Percentiles rank a stretch among this genome's conserved stretches.
phyloP scores from a whole-genome alignment of 1,140 invertebrate genomes.

The Telenomus remus region DNA sequence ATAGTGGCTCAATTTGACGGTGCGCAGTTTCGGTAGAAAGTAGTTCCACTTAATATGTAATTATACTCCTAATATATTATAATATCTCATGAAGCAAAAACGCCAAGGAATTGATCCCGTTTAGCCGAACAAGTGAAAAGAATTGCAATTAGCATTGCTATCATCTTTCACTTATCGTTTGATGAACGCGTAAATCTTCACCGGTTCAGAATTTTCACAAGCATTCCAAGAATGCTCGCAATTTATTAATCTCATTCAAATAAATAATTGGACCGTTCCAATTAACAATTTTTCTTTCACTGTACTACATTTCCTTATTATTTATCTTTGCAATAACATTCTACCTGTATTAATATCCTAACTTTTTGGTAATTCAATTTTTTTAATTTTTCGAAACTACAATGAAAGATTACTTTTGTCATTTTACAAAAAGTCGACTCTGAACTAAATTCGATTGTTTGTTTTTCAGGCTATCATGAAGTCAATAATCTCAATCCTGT shows the following conservation, averaged over 20 bases:
- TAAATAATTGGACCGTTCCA: too few relatives aligned
- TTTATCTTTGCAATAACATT: too few relatives aligned
- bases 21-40: slow-evolving; percentile 35
- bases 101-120: slow-evolving; percentile 1
- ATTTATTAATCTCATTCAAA: too few relatives aligned
- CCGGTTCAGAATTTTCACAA: too few relatives aligned
- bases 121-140: not conserved
- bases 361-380: too few relatives aligned
- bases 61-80: slow-evolving; percentile 25
- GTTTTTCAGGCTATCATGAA: slow-evolving; percentile 64
- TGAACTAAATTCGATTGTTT: not conserved
- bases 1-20: slow-evolving; percentile 1
- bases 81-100: slow-evolving; percentile 16
- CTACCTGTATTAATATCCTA: too few relatives aligned
- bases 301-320: too few relatives aligned
- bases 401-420: too few relatives aligned
- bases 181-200: too few relatives aligned
- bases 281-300: too few relatives aligned
- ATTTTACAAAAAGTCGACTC: not conserved
- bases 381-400: too few relatives aligned
- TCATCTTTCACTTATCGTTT: slow-evolving; percentile 1
- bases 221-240: too few relatives aligned
- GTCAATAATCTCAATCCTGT: slow-evolving; percentile 54
- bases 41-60: slow-evolving; percentile 36
- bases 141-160: not conserved